These are phyloP conservation scores for Redunca redunca DNA, from an alignment of 2,113 vertebrate genomes.

Conservation along the genomic window DNA sequence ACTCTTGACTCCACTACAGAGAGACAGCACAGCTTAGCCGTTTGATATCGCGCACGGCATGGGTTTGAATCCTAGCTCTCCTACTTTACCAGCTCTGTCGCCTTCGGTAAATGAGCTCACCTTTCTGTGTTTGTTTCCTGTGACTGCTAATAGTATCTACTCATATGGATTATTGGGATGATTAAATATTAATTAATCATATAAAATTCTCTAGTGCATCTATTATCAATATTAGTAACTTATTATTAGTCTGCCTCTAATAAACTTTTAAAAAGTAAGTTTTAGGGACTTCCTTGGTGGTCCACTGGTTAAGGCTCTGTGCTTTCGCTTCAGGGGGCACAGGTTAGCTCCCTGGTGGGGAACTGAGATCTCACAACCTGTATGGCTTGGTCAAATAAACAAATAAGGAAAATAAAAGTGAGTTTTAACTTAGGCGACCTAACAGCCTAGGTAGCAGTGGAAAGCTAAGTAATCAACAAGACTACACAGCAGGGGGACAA, in stretches of 20 bases:
- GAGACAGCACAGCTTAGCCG: not conserved
- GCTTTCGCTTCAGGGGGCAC: not conserved
- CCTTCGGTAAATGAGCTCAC: not conserved
- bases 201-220: not conserved
- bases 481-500: not conserved
- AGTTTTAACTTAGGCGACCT: not conserved
- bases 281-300: not conserved
- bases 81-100: not conserved
- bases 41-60: rapidly evolving
- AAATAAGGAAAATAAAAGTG: not conserved
- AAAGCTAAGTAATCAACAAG: not conserved
- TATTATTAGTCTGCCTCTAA: not conserved
- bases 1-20: not conserved
- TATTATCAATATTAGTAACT: not conserved
- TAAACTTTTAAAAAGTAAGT: not conserved
- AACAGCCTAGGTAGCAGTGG: not conserved
- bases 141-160: not conserved
- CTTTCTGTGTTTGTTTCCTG: not conserved
- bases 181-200: not conserved
- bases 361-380: not conserved
- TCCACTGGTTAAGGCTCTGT: not conserved
- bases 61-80: not conserved
- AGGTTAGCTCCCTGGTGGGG: not conserved
- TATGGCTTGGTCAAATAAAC: not conserved
- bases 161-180: not conserved